Evolutionary conservation across 2,797 vertebrate species (phyloP).

Genomic region (Distichodus sexfasciatus): DNA sequence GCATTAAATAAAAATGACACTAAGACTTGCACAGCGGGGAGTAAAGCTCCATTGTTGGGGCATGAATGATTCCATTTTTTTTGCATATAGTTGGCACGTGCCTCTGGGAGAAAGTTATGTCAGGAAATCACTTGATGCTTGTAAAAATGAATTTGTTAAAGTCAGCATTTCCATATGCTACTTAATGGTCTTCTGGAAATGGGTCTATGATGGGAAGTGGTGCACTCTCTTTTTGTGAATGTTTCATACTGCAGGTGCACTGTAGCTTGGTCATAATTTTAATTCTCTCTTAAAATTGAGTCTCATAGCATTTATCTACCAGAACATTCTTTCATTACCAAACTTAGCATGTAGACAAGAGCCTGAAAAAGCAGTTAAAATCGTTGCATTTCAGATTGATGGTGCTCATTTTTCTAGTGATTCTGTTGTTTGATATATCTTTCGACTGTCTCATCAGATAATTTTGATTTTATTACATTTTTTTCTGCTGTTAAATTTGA

Average conservation of each 20-base stretch:
- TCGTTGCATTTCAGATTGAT: too few species aligned
- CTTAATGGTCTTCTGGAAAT: background rate
- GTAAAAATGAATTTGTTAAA: background rate
- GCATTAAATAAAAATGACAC: too few species aligned
- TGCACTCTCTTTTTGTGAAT: background rate
- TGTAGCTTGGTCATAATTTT: background rate
- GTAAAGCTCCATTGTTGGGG: background rate
- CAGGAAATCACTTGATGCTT: background rate
- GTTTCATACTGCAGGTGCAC: background rate
- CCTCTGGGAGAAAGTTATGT: background rate
- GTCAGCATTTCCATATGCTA: background rate
- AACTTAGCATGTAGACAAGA: too few species aligned
- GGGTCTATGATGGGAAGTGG: background rate
- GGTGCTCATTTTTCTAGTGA: too few species aligned
- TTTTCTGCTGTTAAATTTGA: too few species aligned
- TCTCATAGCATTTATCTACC: too few species aligned
- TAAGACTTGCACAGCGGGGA: background rate
- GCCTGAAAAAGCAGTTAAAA: too few species aligned
- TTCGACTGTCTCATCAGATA: too few species aligned
- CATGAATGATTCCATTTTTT: background rate
- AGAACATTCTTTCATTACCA: too few species aligned
- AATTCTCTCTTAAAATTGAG: too few species aligned
- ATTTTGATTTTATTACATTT: too few species aligned
- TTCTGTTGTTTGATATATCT: too few species aligned
- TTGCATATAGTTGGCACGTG: background rate